Base-by-base conservation (phyloP, 2,888 invertebrate species). In the Apeira syringaria region DNA sequence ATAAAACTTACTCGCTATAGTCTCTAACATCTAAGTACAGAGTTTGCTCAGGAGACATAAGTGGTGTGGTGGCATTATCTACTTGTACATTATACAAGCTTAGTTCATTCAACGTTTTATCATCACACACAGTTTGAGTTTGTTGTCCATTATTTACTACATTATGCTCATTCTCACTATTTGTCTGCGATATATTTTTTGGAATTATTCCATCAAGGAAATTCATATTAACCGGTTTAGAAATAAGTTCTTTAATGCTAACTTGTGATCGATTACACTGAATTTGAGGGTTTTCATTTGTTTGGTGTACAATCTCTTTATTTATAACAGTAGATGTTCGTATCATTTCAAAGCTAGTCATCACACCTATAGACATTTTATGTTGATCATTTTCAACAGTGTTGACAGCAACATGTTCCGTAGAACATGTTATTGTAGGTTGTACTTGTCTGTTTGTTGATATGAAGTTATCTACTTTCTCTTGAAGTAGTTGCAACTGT, bases 261-360 rank as follows among this genome's bases (percentile, higher is more conserved):
- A 88, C 78, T 56, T 87, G 83, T 11, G 89, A 86, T 44, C 74
- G 72, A 30, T 86, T 87, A 38, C 84, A 83, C 38, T 88, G 87
- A 53, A 87, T 77, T 44, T 89, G 86, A 33, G 83, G 74, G 63
- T 71, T 86, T 15, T 76, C 74, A 59, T 56, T 65, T 3, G 58
- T 68, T 53, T 80, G 69, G 50, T 74, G 80, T 2, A 82, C 50
- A 24, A 80, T 56, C 46, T 86, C 87, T 56, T 85, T 83, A 47
- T 89, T 89, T 3, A 87, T 82, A 7, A 88, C 72, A 15, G 87
- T 90, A 7, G 90, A 88, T 13, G 88, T 90, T 29, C 80, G 63
- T 0, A 89, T 82, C 64, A 94, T 91, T 79, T 94, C 94, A 72
- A 94, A 93, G 71, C 94, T 94, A 1, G 94, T 94, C 92, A 94